Evolutionary conservation across 23 tunicate species (phyloP), one percentile per base, ranked within the genome.

Genomic region (Botrylloides violaceus): DNA sequence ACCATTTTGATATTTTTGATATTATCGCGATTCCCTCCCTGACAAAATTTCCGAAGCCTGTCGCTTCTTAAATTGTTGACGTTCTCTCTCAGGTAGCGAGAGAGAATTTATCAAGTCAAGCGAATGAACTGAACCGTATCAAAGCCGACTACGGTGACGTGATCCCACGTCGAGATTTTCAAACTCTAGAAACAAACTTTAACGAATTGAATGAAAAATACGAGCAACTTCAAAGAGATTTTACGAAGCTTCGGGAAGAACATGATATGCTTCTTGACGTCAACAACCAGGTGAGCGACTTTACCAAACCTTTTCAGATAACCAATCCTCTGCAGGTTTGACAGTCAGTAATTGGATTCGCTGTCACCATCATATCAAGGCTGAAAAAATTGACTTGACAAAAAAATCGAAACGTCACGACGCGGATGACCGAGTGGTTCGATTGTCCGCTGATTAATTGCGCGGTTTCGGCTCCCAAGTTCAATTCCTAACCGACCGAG

Each of bases 111-210:
- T 66, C 85, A 24, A 71, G 76, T 47, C 86, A 80, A 39, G 82
- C 90, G 2, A 72, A 79, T n/a, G 85, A 90, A 50, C 74, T 90
- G 36, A 90, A 89, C 30, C 65, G 85, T 29, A 90, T 90, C 60
- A 78, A 83, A 60, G 97, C 97, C 39, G 97, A 90, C 36, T 90
- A 90, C 68, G 86, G 86, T 37, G 97, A 90, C 64, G 97, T 90
- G 2, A 79, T 90, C 32, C 97, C 97, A 34, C 58, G 90, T 36
- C 49, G 97, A 66, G 84, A 90, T 59, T 90, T 75, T 75, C 71
- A 65, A 36, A 74, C 71, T 64, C 75, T 90, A 27, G 81, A 83
- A 79, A 76, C 85, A 6, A 83, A 79, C 32, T 50, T 56, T 57
- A 34, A 29, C 36, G 86, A 74, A 29, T 73, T 90, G 24, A 60